Conservation (phyloP, 2,113 vertebrate species). For the Elaphurus davidianus region DNA sequence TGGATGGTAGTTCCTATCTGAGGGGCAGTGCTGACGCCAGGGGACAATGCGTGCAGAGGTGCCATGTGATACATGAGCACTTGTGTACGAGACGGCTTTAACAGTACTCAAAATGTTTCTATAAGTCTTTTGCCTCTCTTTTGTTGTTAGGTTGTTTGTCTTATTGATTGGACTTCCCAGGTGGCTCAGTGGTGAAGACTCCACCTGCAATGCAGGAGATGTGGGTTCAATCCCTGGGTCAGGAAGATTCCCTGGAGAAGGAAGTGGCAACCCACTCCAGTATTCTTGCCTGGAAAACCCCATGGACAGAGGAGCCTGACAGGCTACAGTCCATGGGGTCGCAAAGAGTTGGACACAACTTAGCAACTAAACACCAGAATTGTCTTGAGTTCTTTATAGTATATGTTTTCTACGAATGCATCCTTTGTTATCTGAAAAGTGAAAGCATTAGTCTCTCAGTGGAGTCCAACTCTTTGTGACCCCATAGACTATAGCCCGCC, state of each 20-base stretch:
- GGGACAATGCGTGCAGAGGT: accelerated
- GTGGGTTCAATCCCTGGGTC: background rate
- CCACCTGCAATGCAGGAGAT: background rate
- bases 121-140: background rate
- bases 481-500: background rate
- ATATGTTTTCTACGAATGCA: background rate
- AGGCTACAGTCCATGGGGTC: background rate
- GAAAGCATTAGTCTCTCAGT: background rate
- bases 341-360: background rate
- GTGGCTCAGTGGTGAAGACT: background rate
- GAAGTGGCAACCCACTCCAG: background rate
- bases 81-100: background rate
- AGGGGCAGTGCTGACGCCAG: background rate
- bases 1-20: background rate
- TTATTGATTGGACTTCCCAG: background rate
- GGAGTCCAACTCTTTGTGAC: background rate
- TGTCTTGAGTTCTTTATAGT: background rate
- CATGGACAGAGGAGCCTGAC: background rate
- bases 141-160: background rate
- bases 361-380: background rate
- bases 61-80: background rate
- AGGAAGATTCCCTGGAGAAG: background rate
- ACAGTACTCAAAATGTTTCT: background rate
- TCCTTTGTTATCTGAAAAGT: background rate
- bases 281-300: background rate